A percentile compares a stretch with the other conserved stretches of the same genome.
These are phyloP conservation scores for Pangasius mekongensis DNA, from an alignment of 2,797 vertebrate genomes.

Conservation along the genomic window DNA sequence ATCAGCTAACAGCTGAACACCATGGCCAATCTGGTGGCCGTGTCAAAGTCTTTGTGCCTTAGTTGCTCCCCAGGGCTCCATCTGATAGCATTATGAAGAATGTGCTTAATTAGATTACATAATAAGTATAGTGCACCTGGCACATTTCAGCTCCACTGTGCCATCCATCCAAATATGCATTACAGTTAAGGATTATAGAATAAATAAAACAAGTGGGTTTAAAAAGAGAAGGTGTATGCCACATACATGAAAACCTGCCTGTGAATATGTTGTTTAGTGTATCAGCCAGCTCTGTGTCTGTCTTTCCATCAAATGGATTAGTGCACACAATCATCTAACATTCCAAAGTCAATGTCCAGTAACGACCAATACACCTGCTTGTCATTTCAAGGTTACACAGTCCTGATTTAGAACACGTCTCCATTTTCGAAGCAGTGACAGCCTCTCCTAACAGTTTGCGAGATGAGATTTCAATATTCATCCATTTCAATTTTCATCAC, in stretches of 20 bases:
- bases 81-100: constrained; percentile 55
- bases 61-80: constrained; percentile 62
- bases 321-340: constrained; percentile 41
- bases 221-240: background rate
- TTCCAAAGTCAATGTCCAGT: constrained; percentile 42
- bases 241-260: background rate
- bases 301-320: constrained; percentile 41
- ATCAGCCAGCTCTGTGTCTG: constrained; percentile 10
- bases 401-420: constrained; percentile 40
- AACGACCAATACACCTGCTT: constrained; percentile 45
- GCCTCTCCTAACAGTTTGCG: constrained; percentile 30
- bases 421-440: constrained; percentile 27
- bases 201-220: constrained; percentile 31
- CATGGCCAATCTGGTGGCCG: constrained; percentile 57
- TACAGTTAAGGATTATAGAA: constrained; percentile 31
- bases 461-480: constrained; percentile 44
- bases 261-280: constrained; percentile 24
- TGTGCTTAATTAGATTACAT: constrained; percentile 65
- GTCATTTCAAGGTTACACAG: constrained; percentile 48
- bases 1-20: constrained; percentile 60
- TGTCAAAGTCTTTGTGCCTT: constrained; percentile 62
- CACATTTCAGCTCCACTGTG: constrained; percentile 34
- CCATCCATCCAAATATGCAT: constrained; percentile 32
- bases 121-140: constrained; percentile 55
- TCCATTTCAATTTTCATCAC: constrained; percentile 37